Evolutionary conservation across 2,888 invertebrate species (phyloP), one percentile per base, ranked within the genome.

Genomic region (Theretra japonica): DNA sequence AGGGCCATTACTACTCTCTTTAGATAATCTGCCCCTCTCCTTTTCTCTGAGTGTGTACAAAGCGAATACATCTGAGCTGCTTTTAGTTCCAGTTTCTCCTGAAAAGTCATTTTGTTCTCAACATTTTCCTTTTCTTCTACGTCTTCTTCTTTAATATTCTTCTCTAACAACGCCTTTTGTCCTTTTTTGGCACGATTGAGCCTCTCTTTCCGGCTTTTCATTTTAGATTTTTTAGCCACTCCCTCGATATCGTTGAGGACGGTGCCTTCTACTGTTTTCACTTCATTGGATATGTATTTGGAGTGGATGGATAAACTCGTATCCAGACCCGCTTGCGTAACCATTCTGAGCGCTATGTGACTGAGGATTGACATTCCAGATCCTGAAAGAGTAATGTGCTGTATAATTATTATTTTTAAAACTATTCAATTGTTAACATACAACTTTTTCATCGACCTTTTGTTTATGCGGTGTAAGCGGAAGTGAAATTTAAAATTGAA

Each of bases 331-430:
- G 95, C 95, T 84, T 97, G 97, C 0, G 97, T 97, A n/a, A 97
- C 95, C 90, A 97, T 96, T 69, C 97, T 94, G 41, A 98, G 85
- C 0, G 97, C 97, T 62, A 97, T 95, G 82, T 96, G 96, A 76
- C 97, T 97, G 4, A 98, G 91, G 69, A 97, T 95, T 71, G 97
- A 97, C 97, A 98, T 97, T 0, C 98, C 97, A 0, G 97, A 97
- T 7, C 96, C 96, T 96, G 76, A 58, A 86, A 85, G 6, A 74
- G 68, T 56, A 59, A 30, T n/a, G n/a, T n/a, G n/a, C n/a, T n/a
- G n/a, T n/a, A n/a, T n/a, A n/a, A 28, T 28, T 28, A 28, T 28
- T 28, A 28, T 28, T 28, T 28, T 28, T 28, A 28, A 28, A 3
- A 28, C 28, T 28, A 28, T 28, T 28, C 4, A 28, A 4, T 28